Evolutionary conservation across 2,888 invertebrate genomes (phyloP).

Genomic region (Odontocolon sp.): DNA sequence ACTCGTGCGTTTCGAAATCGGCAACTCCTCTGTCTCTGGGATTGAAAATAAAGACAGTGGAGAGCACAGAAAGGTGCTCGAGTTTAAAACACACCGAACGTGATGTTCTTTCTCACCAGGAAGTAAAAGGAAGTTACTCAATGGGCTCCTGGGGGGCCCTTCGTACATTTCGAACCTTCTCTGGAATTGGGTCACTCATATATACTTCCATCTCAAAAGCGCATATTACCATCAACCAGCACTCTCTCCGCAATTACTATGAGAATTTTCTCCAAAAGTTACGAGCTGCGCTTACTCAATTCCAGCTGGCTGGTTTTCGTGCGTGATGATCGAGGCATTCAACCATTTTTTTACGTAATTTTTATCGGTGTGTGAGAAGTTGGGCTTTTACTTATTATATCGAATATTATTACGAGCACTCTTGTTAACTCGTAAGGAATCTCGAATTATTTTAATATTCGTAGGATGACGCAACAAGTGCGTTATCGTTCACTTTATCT

Average conservation of each 20-base stretch:
- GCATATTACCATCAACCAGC: conserved; percentile 32
- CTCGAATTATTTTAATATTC: not conserved
- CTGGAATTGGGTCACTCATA: not conserved
- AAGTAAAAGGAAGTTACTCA: conserved; percentile 53
- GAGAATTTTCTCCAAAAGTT: conserved; percentile 49
- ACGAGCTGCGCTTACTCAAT: conserved; percentile 34
- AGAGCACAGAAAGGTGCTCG: conserved; percentile 21
- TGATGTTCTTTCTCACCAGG: conserved; percentile 29
- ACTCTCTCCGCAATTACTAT: conserved; percentile 47
- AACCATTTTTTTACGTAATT: conserved; percentile 35
- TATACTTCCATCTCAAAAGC: conserved; percentile 23
- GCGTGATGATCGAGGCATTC: not conserved
- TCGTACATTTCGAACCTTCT: not conserved
- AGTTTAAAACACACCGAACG: conserved; percentile 25
- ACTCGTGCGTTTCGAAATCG: conserved; percentile 57
- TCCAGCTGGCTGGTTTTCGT: not conserved
- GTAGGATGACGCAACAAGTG: too few species aligned
- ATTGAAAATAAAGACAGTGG: not conserved
- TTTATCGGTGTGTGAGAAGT: conserved; percentile 6
- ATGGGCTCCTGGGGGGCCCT: conserved; percentile 15
- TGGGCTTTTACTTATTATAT: not conserved
- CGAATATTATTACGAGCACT: conserved; percentile 9
- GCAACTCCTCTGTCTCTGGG: conserved; percentile 48
- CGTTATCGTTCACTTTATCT: not conserved
- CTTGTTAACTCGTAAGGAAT: not conserved